phyloP scores from a whole-genome alignment of 1,140 invertebrate genomes.

The Atta cephalotes region DNA sequence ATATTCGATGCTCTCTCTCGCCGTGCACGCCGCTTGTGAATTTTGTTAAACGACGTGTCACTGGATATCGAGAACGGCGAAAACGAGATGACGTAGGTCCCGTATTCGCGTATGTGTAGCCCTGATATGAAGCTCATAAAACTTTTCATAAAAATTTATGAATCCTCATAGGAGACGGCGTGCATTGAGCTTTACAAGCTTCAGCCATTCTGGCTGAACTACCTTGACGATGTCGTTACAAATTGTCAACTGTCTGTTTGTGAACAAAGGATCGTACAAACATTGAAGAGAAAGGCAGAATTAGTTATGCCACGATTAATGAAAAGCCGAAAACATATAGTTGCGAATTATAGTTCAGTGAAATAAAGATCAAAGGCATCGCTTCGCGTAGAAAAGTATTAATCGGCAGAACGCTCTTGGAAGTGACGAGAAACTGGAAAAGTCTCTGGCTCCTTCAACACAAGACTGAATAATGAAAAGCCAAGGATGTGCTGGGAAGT shows the following conservation, averaged over 20 bases:
- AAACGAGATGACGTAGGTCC: slow-evolving; percentile 27
- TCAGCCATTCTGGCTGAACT: neutral
- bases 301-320: neutral
- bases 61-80: slow-evolving; percentile 48
- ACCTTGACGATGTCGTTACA: neutral
- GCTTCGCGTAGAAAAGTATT: neutral
- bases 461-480: slow-evolving; percentile 58
- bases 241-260: slow-evolving; percentile 2
- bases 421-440: slow-evolving; percentile 39
- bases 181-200: neutral
- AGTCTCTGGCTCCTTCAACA: slow-evolving; percentile 9
- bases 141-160: slow-evolving; percentile 46
- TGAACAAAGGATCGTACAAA: neutral
- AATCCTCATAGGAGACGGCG: slow-evolving; percentile 5
- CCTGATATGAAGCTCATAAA: slow-evolving; percentile 39
- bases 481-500: slow-evolving; percentile 56
- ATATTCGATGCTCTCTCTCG: slow-evolving; percentile 45
- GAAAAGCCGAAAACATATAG: neutral
- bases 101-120: neutral
- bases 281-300: neutral
- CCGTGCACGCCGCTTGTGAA: slow-evolving; percentile 27
- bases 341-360: neutral
- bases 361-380: slow-evolving; percentile 27
- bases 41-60: slow-evolving; percentile 56
- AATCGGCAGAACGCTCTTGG: neutral